A percentile compares a stretch with the other conserved stretches of the same genome.
Conservation (phyloP, 1,140 invertebrate species). For the Carposina sasakii region DNA sequence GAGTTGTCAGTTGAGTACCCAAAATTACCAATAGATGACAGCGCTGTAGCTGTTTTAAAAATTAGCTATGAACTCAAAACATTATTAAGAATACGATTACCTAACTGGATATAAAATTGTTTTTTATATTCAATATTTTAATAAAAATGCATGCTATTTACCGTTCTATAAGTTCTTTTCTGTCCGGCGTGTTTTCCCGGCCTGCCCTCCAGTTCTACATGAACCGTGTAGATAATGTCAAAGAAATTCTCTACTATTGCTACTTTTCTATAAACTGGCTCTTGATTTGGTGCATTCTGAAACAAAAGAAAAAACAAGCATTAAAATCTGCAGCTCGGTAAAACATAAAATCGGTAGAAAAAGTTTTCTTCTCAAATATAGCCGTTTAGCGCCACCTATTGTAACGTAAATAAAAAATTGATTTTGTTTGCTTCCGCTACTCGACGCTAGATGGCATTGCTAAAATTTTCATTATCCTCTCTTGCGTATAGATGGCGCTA, state of each 20-base stretch:
- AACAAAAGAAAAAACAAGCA: slow-evolving; percentile 47
- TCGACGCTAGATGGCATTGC: slow-evolving; percentile 13
- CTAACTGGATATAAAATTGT: no score
- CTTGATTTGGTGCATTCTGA: slow-evolving; percentile 73
- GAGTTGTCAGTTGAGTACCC: no score
- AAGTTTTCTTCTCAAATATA: no score
- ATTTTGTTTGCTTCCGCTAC: slow-evolving; percentile 8
- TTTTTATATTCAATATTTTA: no score
- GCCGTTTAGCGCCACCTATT: slow-evolving; percentile 27
- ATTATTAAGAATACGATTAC: no score
- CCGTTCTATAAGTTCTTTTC: slow-evolving; percentile 95
- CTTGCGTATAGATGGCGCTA: no score
- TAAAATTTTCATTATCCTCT: no score
- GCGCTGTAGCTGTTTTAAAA: no score
- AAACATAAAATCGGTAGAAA: no score
- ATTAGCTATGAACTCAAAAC: no score
- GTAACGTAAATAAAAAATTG: background rate
- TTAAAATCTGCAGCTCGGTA: no score
- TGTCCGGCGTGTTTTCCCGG: slow-evolving; percentile 96
- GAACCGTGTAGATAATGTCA: slow-evolving; percentile 96
- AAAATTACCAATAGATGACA: no score
- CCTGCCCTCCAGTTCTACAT: slow-evolving; percentile 91
- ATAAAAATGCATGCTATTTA: slow-evolving; percentile 74
- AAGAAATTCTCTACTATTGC: slow-evolving; percentile 98
- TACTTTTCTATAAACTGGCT: slow-evolving; percentile 89